Evolutionary conservation across 2,888 invertebrate species (phyloP).

Genomic region (Acanthoscelides obtectus): DNA sequence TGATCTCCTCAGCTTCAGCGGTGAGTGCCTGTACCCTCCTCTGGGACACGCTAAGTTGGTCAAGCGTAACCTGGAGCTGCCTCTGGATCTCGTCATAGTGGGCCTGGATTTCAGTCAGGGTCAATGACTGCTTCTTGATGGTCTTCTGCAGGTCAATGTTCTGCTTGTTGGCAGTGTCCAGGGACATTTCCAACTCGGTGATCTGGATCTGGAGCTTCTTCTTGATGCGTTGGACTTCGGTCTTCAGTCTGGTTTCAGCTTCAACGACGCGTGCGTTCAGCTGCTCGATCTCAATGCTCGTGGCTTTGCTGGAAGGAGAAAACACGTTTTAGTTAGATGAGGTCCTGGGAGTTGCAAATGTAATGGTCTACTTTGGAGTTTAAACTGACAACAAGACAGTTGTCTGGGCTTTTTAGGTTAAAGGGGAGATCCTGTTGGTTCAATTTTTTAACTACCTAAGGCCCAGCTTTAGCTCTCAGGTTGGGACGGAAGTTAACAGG

Average conservation of each 20-base stretch:
- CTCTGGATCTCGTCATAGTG: constrained; percentile 96
- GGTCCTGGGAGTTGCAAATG: no score
- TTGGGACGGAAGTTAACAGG: no score
- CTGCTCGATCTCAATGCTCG: constrained; percentile 96
- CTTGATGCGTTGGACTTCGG: constrained; percentile 94
- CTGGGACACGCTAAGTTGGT: constrained; percentile 86
- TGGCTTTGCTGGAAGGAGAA: constrained; percentile 73
- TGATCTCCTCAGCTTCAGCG: constrained; percentile 93
- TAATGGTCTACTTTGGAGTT: no score
- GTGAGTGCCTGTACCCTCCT: constrained; percentile 87
- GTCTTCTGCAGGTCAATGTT: constrained; percentile 96
- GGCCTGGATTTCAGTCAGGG: constrained; percentile 85
- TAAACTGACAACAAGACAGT: no score
- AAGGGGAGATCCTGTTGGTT: no score
- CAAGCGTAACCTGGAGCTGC: constrained; percentile 91
- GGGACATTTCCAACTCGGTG: constrained; percentile 92
- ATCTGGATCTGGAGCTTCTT: constrained; percentile 98
- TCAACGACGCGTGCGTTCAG: constrained; percentile 92
- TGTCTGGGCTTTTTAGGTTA: no score
- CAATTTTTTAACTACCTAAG: no score
- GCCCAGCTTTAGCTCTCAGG: no score
- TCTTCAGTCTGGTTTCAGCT: constrained; percentile 92
- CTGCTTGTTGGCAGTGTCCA: constrained; percentile 97
- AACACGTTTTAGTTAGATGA: neutral
- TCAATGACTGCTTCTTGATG: constrained; percentile 94